Evolutionary conservation across 2,888 invertebrate genomes (phyloP), one percentile per base, ranked within the genome.

Genomic region (Stratiomys singularior): DNA sequence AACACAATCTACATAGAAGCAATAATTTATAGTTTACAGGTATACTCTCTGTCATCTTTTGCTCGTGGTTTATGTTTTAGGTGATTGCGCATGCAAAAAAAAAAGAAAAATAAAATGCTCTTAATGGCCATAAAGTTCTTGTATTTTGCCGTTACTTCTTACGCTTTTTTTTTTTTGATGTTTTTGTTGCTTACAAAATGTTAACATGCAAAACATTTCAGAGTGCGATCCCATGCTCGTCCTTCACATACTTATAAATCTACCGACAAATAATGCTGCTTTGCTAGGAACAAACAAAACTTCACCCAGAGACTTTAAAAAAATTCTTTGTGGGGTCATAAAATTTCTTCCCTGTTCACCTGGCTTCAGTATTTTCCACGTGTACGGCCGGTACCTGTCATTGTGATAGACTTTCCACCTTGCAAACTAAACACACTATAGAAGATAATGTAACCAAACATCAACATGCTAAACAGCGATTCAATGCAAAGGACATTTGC

Each of bases 401-500:
- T n/a, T 18, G 13, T 56, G 56, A 15, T 60, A 11, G 25, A 11
- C 7, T 60, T 60, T 60, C 25, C 60, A 60, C 60, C 21, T 60
- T 60, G 21, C 60, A 25, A 21, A 25, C 60, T 18, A 60, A 25
- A 60, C 7, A 25, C 21, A 13, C 60, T 25, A 52, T 52, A 4
- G 7, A 5, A 52, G 23, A 60, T 25, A 25, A 21, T 23, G 60
- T 60, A 60, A 60, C 60, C 37, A 37, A 37, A 60, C 25, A 56
- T n/a, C n/a, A 60, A 60, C 21, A 23, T 60, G 60, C 60, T 23
- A 67, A 52, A 28, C 27, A 52, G 58, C 58, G 21, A 37, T 74
- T 74, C 74, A 58, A 30, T 30, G 60, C 44, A 60, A 74, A 74
- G 74, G 74, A 74, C 74, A 74, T 60, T 74, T 64, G 9, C 37